phyloP scores from a whole-genome alignment of 2,797 vertebrate genomes.

The Hippoglossus hippoglossus region DNA sequence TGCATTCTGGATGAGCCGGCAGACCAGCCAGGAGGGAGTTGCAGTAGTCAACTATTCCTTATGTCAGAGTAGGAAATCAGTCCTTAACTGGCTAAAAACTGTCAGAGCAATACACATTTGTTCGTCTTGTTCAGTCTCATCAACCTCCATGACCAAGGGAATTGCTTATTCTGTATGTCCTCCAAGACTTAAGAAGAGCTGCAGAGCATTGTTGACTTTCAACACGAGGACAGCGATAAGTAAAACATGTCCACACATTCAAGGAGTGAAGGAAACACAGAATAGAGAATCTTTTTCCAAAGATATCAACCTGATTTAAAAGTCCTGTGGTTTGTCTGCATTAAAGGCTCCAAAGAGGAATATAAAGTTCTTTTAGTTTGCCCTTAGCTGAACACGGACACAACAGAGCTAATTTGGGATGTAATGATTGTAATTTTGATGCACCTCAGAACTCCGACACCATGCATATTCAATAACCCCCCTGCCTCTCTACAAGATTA shows the following conservation, averaged over 20 bases:
- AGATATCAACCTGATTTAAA: conserved; percentile 8
- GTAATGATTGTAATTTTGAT: conserved; percentile 49
- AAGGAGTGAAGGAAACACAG: neutral
- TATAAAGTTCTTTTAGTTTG: conserved; percentile 29
- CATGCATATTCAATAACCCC: conserved; percentile 40
- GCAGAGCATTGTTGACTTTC: conserved; percentile 19
- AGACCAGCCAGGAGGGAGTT: no score
- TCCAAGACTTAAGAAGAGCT: conserved; percentile 16
- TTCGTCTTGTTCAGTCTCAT: conserved; percentile 24
- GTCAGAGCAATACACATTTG: neutral
- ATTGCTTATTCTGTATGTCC: conserved; percentile 4
- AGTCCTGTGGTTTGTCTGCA: conserved; percentile 2
- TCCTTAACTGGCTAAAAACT: no score
- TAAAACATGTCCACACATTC: conserved; percentile 6
- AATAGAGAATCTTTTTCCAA: conserved; percentile 4
- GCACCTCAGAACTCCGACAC: conserved; percentile 28
- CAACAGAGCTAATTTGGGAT: conserved; percentile 27
- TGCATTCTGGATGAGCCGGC: no score
- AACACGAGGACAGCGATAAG: conserved; percentile 5
- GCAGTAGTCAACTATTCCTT: no score
- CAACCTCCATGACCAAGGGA: conserved; percentile 24
- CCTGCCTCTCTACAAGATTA: conserved; percentile 25
- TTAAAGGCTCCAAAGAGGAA: conserved; percentile 21
- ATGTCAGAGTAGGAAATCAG: no score
- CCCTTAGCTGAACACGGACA: conserved; percentile 14